phyloP scores from a whole-genome alignment of 2,797 vertebrate species.

The Silurus lanzhouensis region DNA sequence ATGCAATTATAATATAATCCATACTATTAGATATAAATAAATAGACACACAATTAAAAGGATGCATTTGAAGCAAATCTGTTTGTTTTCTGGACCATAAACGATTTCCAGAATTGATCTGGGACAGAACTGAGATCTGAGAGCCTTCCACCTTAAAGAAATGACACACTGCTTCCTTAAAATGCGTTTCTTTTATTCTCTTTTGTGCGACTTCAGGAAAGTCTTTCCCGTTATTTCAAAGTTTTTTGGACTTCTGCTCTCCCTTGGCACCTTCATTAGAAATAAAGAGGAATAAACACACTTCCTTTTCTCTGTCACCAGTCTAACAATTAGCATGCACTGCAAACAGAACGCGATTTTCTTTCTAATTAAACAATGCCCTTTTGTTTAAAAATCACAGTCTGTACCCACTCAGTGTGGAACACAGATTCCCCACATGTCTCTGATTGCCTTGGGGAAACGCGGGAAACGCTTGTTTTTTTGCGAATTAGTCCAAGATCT shows the following conservation, averaged over 20 bases:
- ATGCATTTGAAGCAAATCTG: not conserved
- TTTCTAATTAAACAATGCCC: conserved; percentile 12
- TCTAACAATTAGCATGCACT: not conserved
- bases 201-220: not conserved
- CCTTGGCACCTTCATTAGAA: not conserved
- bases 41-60: too few relatives aligned
- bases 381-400: conserved; percentile 15
- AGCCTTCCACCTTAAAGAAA: not conserved
- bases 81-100: not conserved
- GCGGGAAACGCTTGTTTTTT: not conserved
- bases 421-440: conserved; percentile 21
- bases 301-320: not conserved
- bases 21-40: too few relatives aligned
- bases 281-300: not conserved
- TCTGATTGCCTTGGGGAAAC: not conserved
- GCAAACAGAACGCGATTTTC: not conserved
- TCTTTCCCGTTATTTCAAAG: not conserved
- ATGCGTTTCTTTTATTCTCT: not conserved
- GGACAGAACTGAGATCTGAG: too few relatives aligned
- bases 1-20: too few relatives aligned
- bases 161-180: not conserved
- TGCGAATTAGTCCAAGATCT: not conserved
- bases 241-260: conserved; percentile 7
- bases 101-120: not conserved
- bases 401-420: not conserved